phyloP scores from a whole-genome alignment of 2,797 vertebrate species.

The Hippoglossus hippoglossus region DNA sequence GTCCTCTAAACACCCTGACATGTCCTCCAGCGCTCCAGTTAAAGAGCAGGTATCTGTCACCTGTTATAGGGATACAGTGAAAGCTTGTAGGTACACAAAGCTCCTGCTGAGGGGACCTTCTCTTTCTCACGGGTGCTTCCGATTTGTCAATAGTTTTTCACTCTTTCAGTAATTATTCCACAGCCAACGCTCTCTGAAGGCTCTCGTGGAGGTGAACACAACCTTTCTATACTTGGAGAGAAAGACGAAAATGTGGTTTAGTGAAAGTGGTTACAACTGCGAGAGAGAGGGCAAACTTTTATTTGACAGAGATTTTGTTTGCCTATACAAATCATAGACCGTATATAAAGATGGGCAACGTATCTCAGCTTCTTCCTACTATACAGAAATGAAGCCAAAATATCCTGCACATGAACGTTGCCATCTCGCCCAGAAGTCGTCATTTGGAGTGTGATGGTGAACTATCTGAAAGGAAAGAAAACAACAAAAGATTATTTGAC shows the following conservation, averaged over 20 bases:
- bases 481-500: too few species aligned
- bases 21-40: slow-evolving; percentile 42
- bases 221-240: slow-evolving; percentile 25
- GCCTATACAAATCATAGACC: too few species aligned
- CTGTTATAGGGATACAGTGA: slow-evolving; percentile 44
- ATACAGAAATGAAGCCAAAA: too few species aligned
- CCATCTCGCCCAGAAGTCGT: too few species aligned
- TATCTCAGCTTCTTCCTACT: too few species aligned
- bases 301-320: not conserved
- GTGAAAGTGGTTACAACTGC: not conserved
- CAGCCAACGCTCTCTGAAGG: slow-evolving; percentile 26
- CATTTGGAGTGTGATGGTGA: too few species aligned
- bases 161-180: slow-evolving; percentile 40
- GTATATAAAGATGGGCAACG: too few species aligned
- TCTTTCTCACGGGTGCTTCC: slow-evolving; percentile 26
- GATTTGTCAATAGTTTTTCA: slow-evolving; percentile 31
- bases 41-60: slow-evolving; percentile 43
- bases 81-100: slow-evolving; percentile 43
- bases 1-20: slow-evolving; percentile 34
- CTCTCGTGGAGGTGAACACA: slow-evolving; percentile 33
- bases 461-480: too few species aligned
- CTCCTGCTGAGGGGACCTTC: slow-evolving; percentile 43
- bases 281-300: not conserved
- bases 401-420: too few species aligned
- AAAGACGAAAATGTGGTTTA: slow-evolving; percentile 1